These are phyloP conservation scores for Chanos chanos DNA, from an alignment of 2,797 vertebrate species.

Conservation along the genomic window DNA sequence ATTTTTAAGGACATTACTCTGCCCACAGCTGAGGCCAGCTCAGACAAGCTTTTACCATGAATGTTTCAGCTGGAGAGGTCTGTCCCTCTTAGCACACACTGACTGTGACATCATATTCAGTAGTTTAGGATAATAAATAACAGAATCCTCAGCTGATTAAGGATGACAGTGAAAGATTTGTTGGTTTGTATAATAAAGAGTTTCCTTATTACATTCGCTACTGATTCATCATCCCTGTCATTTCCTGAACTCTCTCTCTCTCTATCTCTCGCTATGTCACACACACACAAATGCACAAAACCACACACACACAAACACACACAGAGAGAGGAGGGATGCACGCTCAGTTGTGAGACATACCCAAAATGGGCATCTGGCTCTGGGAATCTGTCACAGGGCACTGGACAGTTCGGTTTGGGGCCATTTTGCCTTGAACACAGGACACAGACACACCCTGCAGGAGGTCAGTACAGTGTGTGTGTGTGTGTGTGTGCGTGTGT, in stretches of 20 bases:
- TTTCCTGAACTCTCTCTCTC: no score
- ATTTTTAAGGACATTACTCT: neutral
- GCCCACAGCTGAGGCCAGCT: neutral
- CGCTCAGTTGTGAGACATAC: neutral
- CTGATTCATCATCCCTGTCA: slow-evolving; percentile 1
- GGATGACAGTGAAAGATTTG: no score
- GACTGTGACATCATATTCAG: no score
- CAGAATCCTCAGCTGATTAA: no score
- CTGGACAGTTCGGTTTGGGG: no score
- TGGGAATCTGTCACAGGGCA: no score
- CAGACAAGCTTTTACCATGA: neutral
- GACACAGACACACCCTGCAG: no score
- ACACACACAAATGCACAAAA: neutral
- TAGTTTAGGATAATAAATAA: no score
- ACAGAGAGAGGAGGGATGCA: neutral
- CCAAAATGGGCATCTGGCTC: neutral
- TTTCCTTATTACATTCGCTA: neutral
- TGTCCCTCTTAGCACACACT: neutral
- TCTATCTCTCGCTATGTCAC: no score
- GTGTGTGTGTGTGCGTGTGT: no score
- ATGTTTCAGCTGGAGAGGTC: neutral
- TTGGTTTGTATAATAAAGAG: no score
- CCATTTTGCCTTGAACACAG: neutral
- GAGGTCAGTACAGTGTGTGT: no score
- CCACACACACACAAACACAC: neutral